Evolutionary conservation across 2,113 vertebrate genomes (phyloP), one percentile per base, ranked within the genome.

Genomic region (Calidris pygmaea): DNA sequence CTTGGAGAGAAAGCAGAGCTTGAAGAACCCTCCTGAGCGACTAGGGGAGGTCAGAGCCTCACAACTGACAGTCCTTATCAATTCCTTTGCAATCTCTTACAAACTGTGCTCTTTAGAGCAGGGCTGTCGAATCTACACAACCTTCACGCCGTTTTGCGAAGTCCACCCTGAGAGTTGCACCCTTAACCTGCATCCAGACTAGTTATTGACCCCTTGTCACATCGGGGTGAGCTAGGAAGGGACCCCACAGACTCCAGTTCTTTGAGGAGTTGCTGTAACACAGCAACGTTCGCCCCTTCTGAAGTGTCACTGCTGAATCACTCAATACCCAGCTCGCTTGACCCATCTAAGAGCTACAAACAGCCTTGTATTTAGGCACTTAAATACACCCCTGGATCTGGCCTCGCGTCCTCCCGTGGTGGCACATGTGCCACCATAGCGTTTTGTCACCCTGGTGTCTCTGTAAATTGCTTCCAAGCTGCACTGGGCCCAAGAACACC

Each of bases 1-100:
- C 99, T 99, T 74, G 43, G 95, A 84, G 66, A 76, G 35, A 88
- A 94, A 90, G 68, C 2, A 71, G 52, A 85, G 52, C 12, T n/a
- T 67, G 53, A 27, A 93, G 66, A 37, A 74, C 16, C 21, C 29
- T 79, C 60, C 72, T 74, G 73, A 85, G 63, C 9, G 10, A 91
- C 12, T 34, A 62, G 41, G 27, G 8, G 43, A 87, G 48, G 20
- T 18, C 30, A 16, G 74, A 12, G 48, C n/a, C 74, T 66, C 48
- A 9, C 30, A 63, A 9, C 6, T 43, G 45, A 80, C 14, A 37
- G 39, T 23, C 41, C 62, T 37, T 59, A 67, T 45, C 32, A 47
- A 19, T 11, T 34, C 48, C 45, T 77, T 48, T 19, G 29, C 48
- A 23, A 16, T 12, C 56, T 41, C 43, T 47, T 52, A 68, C 0